Base-by-base conservation (phyloP, 1,140 invertebrate genomes). In the Drosophila sulfurigaster region DNA sequence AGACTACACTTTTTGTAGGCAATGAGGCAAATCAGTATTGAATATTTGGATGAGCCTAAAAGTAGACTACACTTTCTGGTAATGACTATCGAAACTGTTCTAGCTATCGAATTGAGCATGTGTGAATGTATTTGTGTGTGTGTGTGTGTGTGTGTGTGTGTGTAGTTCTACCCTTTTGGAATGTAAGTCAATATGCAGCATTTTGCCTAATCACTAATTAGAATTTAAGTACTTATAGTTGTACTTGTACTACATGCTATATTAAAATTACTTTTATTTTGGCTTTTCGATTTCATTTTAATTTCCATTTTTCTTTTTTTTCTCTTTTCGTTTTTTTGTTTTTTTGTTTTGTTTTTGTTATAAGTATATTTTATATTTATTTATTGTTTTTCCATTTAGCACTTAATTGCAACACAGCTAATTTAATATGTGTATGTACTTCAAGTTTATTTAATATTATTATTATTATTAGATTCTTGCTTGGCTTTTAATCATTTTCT, bases 361-460 rank as follows among this genome's bases (percentile, higher is more conserved):
- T 56, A 52, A 63, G 59, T 68, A 38, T 72, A 58, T 60, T 52
- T 60, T 56, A 56, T 41, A 43, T 69, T 63, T 58, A 57, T 75
- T 52, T 75, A 63, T 69, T 69, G 59, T 58, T 58, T 28, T 75
- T 54, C 28, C 59, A 30, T 69, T 70, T 65, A 78, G 66, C 52
- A 74, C 66, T 78, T 68, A 62, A 35, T 73, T 67, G 69, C 38
- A 72, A 60, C 49, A 57, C 64, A 62, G 57, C 71, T 72, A 71
- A 77, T 56, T 56, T 59, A 71, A 73, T 57, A 56, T 75, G 58
- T 62, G 58, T 74, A 63, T 63, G 48, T 49, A 30, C 48, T 71
- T 71, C 30, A 35, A 43, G 16, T 51, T 65, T 25, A 3, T 25
- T 25, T 25, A 25, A 25, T 25, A 25, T 25, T 46, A 15, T 72